These are phyloP conservation scores for Oppia nitens DNA, from an alignment of 1,140 invertebrate genomes.

Conservation along the genomic window DNA sequence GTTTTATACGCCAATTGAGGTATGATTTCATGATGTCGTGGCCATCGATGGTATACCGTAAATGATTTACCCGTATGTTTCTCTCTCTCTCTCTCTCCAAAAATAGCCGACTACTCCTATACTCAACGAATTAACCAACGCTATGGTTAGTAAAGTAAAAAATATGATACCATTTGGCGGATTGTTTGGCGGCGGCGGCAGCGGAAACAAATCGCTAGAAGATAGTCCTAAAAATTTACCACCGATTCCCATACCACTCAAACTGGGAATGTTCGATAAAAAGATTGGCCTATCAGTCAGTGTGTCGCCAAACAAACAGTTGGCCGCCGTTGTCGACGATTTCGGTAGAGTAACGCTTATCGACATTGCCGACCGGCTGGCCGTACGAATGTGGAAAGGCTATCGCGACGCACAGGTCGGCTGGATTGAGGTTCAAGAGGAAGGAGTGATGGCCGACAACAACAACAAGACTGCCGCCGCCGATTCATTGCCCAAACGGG, in stretches of 20 bases:
- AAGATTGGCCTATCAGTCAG: slow-evolving; percentile 50
- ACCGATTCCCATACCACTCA: slow-evolving; percentile 30
- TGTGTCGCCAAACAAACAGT: slow-evolving; percentile 56
- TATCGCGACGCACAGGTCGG: slow-evolving; percentile 82
- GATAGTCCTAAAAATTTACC: slow-evolving; percentile 31
- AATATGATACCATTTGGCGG: slow-evolving; percentile 21
- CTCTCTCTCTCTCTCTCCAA: no score
- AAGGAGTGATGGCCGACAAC: no score
- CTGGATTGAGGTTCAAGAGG: slow-evolving; percentile 62
- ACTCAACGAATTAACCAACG: slow-evolving; percentile 67
- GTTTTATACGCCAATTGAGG: slow-evolving; percentile 54
- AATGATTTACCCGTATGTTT: no score
- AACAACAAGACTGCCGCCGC: slow-evolving; percentile 13
- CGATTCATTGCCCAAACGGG: slow-evolving; percentile 33
- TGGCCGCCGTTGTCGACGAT: slow-evolving; percentile 64
- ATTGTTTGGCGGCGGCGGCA: slow-evolving; percentile 17
- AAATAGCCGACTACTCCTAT: slow-evolving; percentile 49
- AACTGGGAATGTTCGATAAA: slow-evolving; percentile 66
- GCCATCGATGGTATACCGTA: no score
- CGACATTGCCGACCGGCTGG: slow-evolving; percentile 57
- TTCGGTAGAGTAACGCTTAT: slow-evolving; percentile 69
- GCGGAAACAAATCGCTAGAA: slow-evolving; percentile 21
- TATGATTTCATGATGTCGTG: not conserved
- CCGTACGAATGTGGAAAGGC: slow-evolving; percentile 74
- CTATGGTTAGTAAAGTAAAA: slow-evolving; percentile 70